A percentile compares a stretch with the other conserved stretches of the same genome.
phyloP scores from a whole-genome alignment of 2,888 invertebrate genomes.

The Campopleginae sp. region DNA sequence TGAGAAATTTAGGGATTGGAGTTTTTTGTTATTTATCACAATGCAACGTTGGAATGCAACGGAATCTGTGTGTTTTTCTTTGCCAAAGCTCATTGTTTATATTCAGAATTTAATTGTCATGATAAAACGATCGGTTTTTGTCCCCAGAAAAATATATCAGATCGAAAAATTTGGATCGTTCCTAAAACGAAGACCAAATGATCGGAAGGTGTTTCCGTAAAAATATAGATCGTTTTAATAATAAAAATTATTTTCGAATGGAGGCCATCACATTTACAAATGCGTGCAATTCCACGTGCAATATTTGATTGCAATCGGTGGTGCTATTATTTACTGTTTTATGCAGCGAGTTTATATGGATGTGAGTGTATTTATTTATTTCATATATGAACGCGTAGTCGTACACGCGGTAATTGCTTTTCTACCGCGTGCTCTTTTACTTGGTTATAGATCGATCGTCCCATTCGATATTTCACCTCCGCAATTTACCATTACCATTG shows the following conservation, averaged over 20 bases:
- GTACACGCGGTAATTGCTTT: conserved; percentile 66
- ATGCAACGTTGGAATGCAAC: too few species aligned
- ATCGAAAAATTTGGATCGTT: too few species aligned
- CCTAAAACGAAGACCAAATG: neutral
- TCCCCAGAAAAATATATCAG: too few species aligned
- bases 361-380: conserved; percentile 36
- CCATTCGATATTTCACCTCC: conserved; percentile 48
- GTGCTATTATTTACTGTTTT: conserved; percentile 11
- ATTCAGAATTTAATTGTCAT: too few species aligned
- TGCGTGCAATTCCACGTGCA: neutral
- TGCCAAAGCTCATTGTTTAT: too few species aligned
- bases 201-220: neutral
- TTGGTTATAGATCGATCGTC: conserved; percentile 43
- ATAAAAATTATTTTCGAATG: neutral
- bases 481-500: conserved; percentile 42
- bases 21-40: neutral
- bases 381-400: conserved; percentile 58
- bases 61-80: too few species aligned
- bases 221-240: neutral
- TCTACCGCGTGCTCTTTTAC: conserved; percentile 40
- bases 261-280: neutral
- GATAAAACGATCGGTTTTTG: too few species aligned
- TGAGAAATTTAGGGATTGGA: too few species aligned
- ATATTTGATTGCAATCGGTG: conserved; percentile 1
- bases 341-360: neutral